phyloP scores from a whole-genome alignment of 2,797 vertebrate species.

The Glyptemys insculpta region DNA sequence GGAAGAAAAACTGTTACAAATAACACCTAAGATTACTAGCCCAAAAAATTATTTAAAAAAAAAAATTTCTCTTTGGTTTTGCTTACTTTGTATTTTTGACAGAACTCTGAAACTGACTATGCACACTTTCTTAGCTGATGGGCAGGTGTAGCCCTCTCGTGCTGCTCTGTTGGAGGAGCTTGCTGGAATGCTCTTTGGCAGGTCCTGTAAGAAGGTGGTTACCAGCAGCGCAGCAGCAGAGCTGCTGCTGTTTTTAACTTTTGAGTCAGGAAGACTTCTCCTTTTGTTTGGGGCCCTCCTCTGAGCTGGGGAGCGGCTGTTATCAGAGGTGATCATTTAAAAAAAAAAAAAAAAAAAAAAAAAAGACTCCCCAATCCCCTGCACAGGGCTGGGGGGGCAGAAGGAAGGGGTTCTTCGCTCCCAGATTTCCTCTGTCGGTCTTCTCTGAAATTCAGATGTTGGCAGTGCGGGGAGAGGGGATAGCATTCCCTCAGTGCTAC shows the following conservation, averaged over 20 bases:
- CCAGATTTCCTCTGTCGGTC: not conserved
- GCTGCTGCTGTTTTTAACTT: not conserved
- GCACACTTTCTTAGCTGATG: not conserved
- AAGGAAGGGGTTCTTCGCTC: not conserved
- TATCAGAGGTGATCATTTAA: not conserved
- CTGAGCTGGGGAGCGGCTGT: not conserved
- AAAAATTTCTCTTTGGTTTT: not conserved
- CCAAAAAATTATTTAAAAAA: not conserved
- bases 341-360: not conserved
- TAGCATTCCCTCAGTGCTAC: not conserved
- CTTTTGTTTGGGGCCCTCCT: not conserved
- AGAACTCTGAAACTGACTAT: not conserved
- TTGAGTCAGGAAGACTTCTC: not conserved
- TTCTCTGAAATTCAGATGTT: not conserved
- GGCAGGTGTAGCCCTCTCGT: not conserved
- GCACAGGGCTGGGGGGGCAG: not conserved
- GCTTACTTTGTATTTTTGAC: not conserved
- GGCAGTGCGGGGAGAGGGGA: not conserved
- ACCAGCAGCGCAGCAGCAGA: not conserved
- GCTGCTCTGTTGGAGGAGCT: not conserved
- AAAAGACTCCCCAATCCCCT: not conserved
- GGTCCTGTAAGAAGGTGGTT: not conserved
- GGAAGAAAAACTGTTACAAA: not conserved
- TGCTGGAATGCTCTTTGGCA: slow-evolving; percentile 8
- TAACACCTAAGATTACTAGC: not conserved